Conservation (phyloP, 2,113 vertebrate species). For the Philantomba maxwellii region DNA sequence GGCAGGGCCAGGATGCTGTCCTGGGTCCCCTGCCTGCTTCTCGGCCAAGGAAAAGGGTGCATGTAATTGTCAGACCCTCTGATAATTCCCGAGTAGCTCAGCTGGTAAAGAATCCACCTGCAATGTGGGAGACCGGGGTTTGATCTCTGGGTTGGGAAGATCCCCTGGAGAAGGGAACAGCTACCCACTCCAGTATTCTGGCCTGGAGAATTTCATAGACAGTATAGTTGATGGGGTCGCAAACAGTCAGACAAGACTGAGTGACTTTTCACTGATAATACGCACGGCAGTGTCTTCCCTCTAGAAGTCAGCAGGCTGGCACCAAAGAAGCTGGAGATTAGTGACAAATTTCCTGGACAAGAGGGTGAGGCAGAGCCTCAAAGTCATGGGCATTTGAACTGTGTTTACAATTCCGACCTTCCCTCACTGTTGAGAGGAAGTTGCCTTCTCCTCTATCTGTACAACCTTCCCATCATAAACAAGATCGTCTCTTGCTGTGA, state of each 20-base stretch:
- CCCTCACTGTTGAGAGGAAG: not conserved
- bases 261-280: not conserved
- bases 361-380: fast-evolving
- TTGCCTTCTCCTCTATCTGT: fast-evolving
- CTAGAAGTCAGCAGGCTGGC: not conserved
- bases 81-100: not conserved
- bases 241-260: not conserved
- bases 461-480: not conserved
- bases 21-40: not conserved
- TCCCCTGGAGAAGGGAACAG: not conserved
- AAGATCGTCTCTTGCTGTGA: not conserved
- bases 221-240: not conserved
- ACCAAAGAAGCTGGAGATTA: not conserved
- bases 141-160: not conserved
- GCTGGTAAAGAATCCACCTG: not conserved
- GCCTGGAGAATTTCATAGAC: not conserved
- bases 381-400: fast-evolving
- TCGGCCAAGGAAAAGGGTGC: not conserved
- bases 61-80: not conserved
- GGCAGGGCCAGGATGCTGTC: fast-evolving
- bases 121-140: not conserved
- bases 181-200: not conserved
- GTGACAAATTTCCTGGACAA: fast-evolving
- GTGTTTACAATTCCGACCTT: fast-evolving
- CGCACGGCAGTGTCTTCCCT: not conserved